Evolutionary conservation across 2,888 invertebrate species (phyloP).

Genomic region (Octonoba sinensis): DNA sequence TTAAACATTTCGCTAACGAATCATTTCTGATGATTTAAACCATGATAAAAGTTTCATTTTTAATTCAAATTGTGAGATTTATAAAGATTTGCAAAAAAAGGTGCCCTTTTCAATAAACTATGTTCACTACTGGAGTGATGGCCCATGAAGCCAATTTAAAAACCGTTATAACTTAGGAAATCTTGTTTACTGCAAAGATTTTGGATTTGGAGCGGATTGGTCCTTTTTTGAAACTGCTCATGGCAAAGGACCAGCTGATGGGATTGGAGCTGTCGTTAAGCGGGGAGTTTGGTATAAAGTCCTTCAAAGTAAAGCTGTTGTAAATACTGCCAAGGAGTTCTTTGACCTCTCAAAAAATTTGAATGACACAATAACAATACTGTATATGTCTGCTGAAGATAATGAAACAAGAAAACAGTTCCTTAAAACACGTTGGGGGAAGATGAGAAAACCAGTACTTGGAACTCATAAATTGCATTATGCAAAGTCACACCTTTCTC

Average conservation of each 20-base stretch:
- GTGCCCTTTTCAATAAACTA: constrained; percentile 1
- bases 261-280: constrained; percentile 1
- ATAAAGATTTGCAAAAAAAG: constrained; percentile 1
- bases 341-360: constrained; percentile 7
- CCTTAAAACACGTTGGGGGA: constrained; percentile 2
- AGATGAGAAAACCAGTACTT: neutral
- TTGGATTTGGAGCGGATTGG: constrained; percentile 6
- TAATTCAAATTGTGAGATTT: constrained; percentile 1
- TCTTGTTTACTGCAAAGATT: constrained; percentile 25
- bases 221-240: constrained; percentile 17
- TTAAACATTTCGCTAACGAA: neutral
- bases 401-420: neutral
- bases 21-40: neutral
- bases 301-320: constrained; percentile 7
- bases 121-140: constrained; percentile 15
- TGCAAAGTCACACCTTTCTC: neutral
- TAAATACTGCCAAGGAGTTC: constrained; percentile 1
- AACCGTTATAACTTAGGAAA: constrained; percentile 23
- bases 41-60: constrained; percentile 3
- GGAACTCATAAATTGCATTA: neutral
- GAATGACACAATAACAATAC: neutral
- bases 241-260: constrained; percentile 14
- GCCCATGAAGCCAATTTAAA: constrained; percentile 13
- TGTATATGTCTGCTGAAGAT: neutral
- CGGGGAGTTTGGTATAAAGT: neutral